These are phyloP conservation scores for Calliphora vicina DNA, from an alignment of 1,140 invertebrate genomes.

Conservation along the genomic window DNA sequence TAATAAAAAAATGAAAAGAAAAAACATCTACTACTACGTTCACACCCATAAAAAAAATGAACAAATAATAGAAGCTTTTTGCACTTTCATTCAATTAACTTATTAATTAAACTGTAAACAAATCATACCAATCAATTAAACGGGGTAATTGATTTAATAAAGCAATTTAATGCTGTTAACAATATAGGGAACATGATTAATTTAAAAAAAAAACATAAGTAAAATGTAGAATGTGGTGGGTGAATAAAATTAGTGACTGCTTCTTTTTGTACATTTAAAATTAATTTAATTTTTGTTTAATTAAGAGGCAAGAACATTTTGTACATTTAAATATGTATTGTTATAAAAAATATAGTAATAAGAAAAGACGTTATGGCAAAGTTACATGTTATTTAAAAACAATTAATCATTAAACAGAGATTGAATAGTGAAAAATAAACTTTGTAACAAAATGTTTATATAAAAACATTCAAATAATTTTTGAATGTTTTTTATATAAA, in stretches of 20 bases:
- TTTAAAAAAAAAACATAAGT: background rate
- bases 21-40: slow-evolving; percentile 31
- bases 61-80: slow-evolving; percentile 33
- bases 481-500: no score
- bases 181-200: no score
- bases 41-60: slow-evolving; percentile 16
- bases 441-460: no score
- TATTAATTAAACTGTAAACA: background rate
- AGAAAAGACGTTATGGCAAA: no score
- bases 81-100: background rate
- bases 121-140: background rate
- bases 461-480: no score
- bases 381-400: no score
- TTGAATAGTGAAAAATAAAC: no score
- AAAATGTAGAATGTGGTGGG: background rate
- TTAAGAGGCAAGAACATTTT: slow-evolving; percentile 1
- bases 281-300: background rate
- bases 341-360: no score
- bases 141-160: background rate
- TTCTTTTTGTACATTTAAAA: slow-evolving; percentile 28
- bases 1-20: background rate
- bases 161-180: no score
- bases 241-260: slow-evolving; percentile 20
- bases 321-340: background rate
- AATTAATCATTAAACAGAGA: no score